Evolutionary conservation across 2,888 invertebrate genomes (phyloP).

Genomic region (Oligia fasciuncula): DNA sequence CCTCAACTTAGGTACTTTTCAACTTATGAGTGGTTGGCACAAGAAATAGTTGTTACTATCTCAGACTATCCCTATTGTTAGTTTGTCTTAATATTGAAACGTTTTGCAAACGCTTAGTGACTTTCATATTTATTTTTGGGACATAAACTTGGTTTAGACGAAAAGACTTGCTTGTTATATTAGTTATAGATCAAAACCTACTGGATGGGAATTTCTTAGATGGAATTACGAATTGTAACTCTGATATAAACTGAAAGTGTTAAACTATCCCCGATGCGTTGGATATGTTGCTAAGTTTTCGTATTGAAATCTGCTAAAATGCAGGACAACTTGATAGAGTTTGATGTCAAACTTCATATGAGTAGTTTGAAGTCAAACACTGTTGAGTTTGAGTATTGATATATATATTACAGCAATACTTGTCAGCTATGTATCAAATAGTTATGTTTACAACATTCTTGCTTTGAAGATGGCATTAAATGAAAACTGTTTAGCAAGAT

Average conservation of each 20-base stretch:
- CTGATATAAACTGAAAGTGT: background rate
- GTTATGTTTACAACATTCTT: background rate
- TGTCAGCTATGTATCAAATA: background rate
- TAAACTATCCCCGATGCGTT: background rate
- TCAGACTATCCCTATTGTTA: constrained; percentile 15
- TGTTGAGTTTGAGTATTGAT: background rate
- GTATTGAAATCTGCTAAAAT: constrained; percentile 8
- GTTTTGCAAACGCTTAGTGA: constrained; percentile 27
- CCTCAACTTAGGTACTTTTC: constrained; percentile 12
- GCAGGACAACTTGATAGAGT: background rate
- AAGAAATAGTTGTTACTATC: constrained; percentile 27
- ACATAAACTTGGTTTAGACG: background rate
- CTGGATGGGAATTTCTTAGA: background rate
- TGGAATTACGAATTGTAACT: background rate
- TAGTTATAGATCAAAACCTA: background rate
- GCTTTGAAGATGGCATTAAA: background rate
- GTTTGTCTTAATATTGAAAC: constrained; percentile 18
- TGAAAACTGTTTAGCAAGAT: background rate
- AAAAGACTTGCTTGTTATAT: background rate
- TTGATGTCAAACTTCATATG: background rate
- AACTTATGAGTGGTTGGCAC: constrained; percentile 26
- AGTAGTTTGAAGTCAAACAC: background rate
- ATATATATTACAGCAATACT: background rate
- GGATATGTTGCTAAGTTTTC: background rate
- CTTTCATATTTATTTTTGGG: constrained; percentile 9